Conservation (phyloP, 1,140 invertebrate species). For the Laupala kohalensis region DNA sequence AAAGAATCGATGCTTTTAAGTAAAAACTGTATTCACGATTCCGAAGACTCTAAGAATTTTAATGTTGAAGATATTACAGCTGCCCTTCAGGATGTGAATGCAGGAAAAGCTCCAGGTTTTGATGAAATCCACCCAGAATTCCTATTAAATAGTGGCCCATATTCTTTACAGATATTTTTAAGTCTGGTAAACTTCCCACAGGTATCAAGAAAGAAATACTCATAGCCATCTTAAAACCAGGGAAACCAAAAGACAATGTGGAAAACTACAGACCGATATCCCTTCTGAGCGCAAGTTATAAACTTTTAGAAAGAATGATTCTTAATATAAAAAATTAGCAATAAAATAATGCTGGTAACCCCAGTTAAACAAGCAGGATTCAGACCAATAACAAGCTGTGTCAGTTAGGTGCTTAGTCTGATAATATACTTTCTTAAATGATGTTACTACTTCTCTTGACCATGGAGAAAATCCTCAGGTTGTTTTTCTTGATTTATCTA, state of each 20-base stretch:
- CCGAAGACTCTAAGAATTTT: neutral
- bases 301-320: no score
- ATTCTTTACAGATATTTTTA: neutral
- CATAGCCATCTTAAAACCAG: constrained; percentile 12
- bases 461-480: no score
- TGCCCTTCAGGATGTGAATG: constrained; percentile 5
- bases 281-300: no score
- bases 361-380: no score
- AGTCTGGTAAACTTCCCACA: constrained; percentile 1
- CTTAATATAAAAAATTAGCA: no score
- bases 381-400: no score
- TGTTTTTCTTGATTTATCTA: no score
- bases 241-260: constrained; percentile 1
- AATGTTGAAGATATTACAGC: constrained; percentile 4
- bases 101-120: constrained; percentile 14
- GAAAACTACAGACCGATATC: neutral
- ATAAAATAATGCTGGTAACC: no score
- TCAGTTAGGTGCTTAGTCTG: no score
- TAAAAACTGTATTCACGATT: neutral
- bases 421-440: no score
- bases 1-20: neutral
- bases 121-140: constrained; percentile 13
- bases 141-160: constrained; percentile 6
- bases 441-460: no score
- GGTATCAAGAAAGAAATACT: constrained; percentile 7